A percentile compares a stretch with the other conserved stretches of the same genome.
Conservation (phyloP, 2,113 vertebrate genomes). For the Indicator indicator region DNA sequence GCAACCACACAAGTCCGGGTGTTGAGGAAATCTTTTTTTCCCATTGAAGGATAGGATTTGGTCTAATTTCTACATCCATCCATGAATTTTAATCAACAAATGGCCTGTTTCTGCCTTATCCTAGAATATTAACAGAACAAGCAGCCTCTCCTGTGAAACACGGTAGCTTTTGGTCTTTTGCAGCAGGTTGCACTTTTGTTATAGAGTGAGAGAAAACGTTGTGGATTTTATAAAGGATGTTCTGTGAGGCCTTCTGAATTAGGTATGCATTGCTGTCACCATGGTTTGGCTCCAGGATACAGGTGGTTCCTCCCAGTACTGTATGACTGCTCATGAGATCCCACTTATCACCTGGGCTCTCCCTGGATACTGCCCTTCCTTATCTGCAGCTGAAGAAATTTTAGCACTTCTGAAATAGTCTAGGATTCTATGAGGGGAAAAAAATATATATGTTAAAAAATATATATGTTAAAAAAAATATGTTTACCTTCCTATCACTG, state of each 20-base stretch:
- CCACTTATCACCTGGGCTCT: neutral
- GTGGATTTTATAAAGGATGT: neutral
- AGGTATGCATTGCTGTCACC: neutral
- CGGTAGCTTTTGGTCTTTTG: neutral
- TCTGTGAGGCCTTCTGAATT: neutral
- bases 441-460: no score
- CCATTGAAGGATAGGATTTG: neutral
- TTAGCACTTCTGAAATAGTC: neutral
- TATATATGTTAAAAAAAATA: no score
- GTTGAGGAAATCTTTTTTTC: neutral
- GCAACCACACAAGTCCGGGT: neutral
- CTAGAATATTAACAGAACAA: neutral
- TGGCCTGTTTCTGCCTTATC: neutral
- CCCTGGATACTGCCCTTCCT: neutral
- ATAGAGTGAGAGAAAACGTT: neutral
- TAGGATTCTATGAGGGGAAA: rapidly evolving
- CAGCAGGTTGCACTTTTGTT: neutral
- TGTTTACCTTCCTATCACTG: neutral
- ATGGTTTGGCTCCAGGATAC: rapidly evolving
- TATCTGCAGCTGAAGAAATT: neutral
- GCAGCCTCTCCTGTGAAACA: neutral
- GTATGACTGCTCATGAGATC: neutral
- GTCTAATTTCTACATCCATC: neutral
- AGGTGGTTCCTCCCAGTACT: neutral
- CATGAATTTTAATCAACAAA: neutral